Base-by-base conservation (phyloP, 2,113 vertebrate genomes). In the Rallus limicola region DNA sequence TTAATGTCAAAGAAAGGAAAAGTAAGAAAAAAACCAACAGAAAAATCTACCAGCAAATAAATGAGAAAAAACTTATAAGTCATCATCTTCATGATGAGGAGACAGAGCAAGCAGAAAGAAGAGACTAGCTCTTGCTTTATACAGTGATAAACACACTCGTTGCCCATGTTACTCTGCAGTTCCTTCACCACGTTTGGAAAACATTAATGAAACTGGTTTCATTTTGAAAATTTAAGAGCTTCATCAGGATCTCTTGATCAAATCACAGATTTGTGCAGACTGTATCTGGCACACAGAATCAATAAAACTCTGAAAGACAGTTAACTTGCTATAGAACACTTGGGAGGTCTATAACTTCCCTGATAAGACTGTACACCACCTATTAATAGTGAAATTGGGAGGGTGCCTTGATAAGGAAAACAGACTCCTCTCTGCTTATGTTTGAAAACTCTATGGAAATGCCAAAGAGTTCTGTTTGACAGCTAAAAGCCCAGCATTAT, bases 331-430 rank as follows among this genome's bases (percentile, higher is more conserved):
- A 28, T 4, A 62, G 80, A 94, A 79, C 44, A 83, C 65, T 42
- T 83, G 62, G 68, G 86, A 96, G 52, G 82, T 82, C 90, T 79
- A 2, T 34, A 86, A 82, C 23, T 21, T 34, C 60, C 60, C 76
- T 60, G 64, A 78, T 71, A 96, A 86, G 60, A 53, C 18, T 64
- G 29, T 44, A 83, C 28, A 71, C 46, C 65, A 90, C 48, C 79
- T 88, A 76, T 78, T 89, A 88, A 79, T 28, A 88, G 34, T 36
- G 44, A 96, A 95, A 86, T 94, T 26, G 86, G 16, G 33, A 86
- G 16, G 0, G 0, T 79, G 52, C 16, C 77, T 84, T 58, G 33
- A 90, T 71, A 93, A 68, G 53, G 68, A 90, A 91, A 94, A 36
- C 55, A 87, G 90, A 64, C 40, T 40, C 56, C 29, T 63, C 38